Evolutionary conservation across 2,113 vertebrate genomes (phyloP).

Genomic region (Equus quagga): DNA sequence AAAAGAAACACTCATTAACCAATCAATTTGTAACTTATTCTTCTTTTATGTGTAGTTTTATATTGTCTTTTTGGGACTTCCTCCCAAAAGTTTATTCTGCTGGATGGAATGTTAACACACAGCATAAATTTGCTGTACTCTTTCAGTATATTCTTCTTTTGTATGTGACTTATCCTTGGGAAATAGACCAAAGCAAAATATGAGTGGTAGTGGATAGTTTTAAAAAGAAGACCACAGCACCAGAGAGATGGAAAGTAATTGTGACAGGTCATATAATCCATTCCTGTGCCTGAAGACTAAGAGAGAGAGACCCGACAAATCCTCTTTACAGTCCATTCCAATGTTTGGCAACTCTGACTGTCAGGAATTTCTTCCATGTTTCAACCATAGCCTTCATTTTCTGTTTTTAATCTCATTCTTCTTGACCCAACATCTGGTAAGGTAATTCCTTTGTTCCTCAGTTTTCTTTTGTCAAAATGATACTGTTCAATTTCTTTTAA

Average conservation of each 20-base stretch:
- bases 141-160: not conserved
- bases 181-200: constrained; percentile 12
- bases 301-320: constrained; percentile 12
- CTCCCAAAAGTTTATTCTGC: constrained; percentile 70
- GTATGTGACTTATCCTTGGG: not conserved
- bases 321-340: not conserved
- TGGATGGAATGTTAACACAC: constrained; percentile 54
- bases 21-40: constrained; percentile 72
- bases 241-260: constrained; percentile 6
- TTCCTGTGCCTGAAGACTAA: not conserved
- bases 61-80: constrained; percentile 65
- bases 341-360: not conserved
- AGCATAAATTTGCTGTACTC: not conserved
- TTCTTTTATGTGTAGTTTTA: constrained; percentile 77
- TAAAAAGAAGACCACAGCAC: constrained; percentile 52
- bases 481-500: not conserved
- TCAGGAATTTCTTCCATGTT: constrained; percentile 15
- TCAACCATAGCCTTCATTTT: not conserved
- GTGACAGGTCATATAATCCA: constrained; percentile 15
- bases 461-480: not conserved
- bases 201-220: constrained; percentile 4
- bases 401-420: constrained; percentile 6
- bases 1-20: constrained; percentile 47
- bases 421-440: not conserved
- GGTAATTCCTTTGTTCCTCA: not conserved